These are phyloP conservation scores for Lates calcarifer DNA, from an alignment of 2,113 vertebrate species.

Conservation along the genomic window DNA sequence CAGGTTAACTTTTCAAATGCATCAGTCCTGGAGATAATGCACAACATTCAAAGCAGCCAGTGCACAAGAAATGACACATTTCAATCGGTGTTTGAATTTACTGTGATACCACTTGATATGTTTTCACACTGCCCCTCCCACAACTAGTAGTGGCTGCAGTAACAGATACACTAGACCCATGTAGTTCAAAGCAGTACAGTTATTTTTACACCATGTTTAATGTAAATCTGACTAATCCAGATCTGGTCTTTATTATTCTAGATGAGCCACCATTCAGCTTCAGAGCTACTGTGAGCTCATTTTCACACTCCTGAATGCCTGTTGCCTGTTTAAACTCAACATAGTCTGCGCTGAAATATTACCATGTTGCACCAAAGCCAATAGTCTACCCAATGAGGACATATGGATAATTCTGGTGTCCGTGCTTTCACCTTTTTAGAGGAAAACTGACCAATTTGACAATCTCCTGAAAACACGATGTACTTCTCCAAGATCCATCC, in stretches of 20 bases:
- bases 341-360: too few species aligned
- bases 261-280: neutral
- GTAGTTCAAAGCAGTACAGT: neutral
- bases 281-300: neutral
- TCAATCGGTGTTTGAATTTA: neutral
- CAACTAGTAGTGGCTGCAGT: neutral
- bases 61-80: neutral
- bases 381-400: neutral
- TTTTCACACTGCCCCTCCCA: too few species aligned
- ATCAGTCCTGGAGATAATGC: too few species aligned
- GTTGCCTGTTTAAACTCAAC: too few species aligned
- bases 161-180: neutral
- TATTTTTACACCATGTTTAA: neutral
- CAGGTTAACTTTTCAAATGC: neutral
- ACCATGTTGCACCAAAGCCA: neutral
- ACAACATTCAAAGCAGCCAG: neutral
- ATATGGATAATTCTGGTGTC: neutral
- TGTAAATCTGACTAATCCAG: neutral
- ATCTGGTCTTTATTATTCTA: neutral
- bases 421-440: neutral
- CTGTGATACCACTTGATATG: too few species aligned
- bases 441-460: slow-evolving; percentile 17
- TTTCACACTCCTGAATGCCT: neutral
- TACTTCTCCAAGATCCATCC: slow-evolving; percentile 13
- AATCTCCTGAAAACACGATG: slow-evolving; percentile 13